A percentile compares a stretch with the other conserved stretches of the same genome.
These are phyloP conservation scores for Anguilla japonica DNA, from an alignment of 2,113 vertebrate species.

Conservation along the genomic window DNA sequence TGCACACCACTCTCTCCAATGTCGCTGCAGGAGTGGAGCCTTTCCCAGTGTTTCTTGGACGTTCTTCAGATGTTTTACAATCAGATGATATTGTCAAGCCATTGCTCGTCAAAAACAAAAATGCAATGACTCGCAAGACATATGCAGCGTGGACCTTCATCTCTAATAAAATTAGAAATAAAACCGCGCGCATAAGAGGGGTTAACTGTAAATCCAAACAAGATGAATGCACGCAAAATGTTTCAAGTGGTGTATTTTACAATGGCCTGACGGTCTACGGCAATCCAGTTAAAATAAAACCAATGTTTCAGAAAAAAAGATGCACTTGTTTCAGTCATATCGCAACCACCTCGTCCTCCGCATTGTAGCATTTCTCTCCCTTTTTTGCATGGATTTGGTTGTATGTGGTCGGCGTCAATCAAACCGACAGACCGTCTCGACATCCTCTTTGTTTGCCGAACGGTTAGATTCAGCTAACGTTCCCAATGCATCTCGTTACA, in stretches of 20 bases:
- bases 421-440: constrained; percentile 37
- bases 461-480: constrained; percentile 30
- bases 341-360: constrained; percentile 34
- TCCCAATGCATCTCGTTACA: constrained; percentile 33
- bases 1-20: constrained; percentile 80
- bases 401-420: constrained; percentile 37
- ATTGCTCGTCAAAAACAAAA: constrained; percentile 51
- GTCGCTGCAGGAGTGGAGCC: constrained; percentile 45
- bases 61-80: constrained; percentile 66
- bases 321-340: constrained; percentile 36
- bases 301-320: constrained; percentile 17
- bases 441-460: constrained; percentile 63
- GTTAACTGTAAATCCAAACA: neutral
- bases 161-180: constrained; percentile 33
- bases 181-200: constrained; percentile 30
- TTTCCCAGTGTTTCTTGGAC: constrained; percentile 53
- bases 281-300: neutral
- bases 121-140: constrained; percentile 48
- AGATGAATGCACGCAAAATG: constrained; percentile 12
- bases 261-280: constrained; percentile 17
- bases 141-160: constrained; percentile 53
- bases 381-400: constrained; percentile 42
- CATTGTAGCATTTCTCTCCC: constrained; percentile 48
- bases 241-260: neutral
- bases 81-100: constrained; percentile 42